Evolutionary conservation across 1,140 invertebrate species (phyloP), one percentile per base, ranked within the genome.

Genomic region (Venustaconcha ellipsiformis): DNA sequence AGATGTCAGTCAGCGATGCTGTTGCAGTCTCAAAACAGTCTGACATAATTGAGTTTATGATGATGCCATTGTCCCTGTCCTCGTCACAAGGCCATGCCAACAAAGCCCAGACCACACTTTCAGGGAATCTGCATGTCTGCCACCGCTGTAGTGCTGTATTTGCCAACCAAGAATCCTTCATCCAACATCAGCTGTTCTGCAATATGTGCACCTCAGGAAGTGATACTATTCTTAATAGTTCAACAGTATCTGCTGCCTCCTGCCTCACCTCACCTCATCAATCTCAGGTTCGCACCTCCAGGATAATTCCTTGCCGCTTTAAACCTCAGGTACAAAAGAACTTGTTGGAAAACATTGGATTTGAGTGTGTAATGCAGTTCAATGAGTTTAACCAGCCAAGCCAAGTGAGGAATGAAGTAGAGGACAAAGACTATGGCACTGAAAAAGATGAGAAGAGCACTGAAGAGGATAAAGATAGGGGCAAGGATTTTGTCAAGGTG

Each of bases 301-400:
- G 93, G 67, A 92, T 92, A 89, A 95, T 83, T 76, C 78, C 84
- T 74, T 81, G 86, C 12, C 74, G 87, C 26, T 86, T 86, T 66
- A 88, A 87, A 75, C 84, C 95, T 37, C 94, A 96, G 86, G 95
- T 96, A 91, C 96, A 97, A 89, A 96, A 96, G 88, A 95, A 96
- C 90, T 90, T 98, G 23, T 89, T 98, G 48, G 96, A 97, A 89
- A 96, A 95, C 81, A 97, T 96, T 89, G 97, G 97, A 5, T 97
- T 97, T 90, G 96, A 98, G 88, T 93, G 98, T 78, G 96, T 98
- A 8, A 97, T 97, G 95, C 96, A 98, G 89, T 97, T 97, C 88
- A 97, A 97, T 90, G 96, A 97, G 88, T 95, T 95, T 86, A 94
- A 96, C 84, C 95, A 96, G 86, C 92, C 93, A 84, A 70, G 57